phyloP scores from a whole-genome alignment of 2,888 invertebrate genomes.

The Erannis defoliaria region DNA sequence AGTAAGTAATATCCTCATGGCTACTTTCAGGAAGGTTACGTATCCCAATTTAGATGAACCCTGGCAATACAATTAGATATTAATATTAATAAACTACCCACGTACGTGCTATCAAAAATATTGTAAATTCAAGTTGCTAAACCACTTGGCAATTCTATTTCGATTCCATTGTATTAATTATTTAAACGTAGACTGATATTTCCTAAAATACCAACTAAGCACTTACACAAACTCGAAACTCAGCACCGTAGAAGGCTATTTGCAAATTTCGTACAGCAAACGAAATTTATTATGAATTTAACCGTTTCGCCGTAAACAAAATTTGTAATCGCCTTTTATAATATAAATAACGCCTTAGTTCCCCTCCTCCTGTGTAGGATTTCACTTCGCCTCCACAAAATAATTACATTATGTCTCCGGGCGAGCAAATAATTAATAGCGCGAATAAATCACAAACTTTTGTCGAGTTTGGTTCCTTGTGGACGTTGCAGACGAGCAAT shows the following conservation, averaged over 20 bases:
- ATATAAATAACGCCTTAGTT: conserved; percentile 41
- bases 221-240: conserved; percentile 10
- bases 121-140: not conserved
- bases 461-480: conserved; percentile 65
- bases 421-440: conserved; percentile 73
- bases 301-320: conserved; percentile 32
- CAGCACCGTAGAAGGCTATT: conserved; percentile 9
- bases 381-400: conserved; percentile 69
- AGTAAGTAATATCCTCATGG: too few relatives aligned
- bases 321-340: conserved; percentile 37
- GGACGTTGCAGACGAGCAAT: conserved; percentile 7
- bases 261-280: conserved; percentile 15
- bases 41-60: too few relatives aligned
- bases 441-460: conserved; percentile 74
- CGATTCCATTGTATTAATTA: not conserved
- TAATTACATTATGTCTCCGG: conserved; percentile 72
- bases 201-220: conserved; percentile 12
- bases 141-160: not conserved
- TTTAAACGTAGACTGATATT: not conserved
- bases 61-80: too few relatives aligned
- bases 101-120: not conserved
- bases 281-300: conserved; percentile 30
- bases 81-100: too few relatives aligned
- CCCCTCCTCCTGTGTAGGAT: conserved; percentile 41
- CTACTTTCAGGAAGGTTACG: too few relatives aligned